Evolutionary conservation across 1,140 invertebrate genomes (phyloP).

Genomic region (Rhyacophila brunnea): DNA sequence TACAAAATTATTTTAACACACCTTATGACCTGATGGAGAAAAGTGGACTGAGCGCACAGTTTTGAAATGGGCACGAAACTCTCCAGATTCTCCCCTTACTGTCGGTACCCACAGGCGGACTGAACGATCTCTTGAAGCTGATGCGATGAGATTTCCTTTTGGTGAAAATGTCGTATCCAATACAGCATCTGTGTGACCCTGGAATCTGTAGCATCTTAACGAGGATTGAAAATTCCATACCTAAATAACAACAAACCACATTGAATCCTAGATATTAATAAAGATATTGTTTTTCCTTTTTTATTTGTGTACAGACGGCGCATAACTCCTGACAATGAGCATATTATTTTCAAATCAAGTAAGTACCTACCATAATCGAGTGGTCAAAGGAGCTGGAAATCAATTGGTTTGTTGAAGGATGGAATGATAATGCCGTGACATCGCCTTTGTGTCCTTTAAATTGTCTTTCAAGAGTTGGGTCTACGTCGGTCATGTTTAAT

Average conservation of each 20-base stretch:
- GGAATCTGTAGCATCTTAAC: conserved; percentile 66
- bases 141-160: conserved; percentile 77
- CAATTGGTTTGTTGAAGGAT: conserved; percentile 71
- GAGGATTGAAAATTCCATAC: conserved; percentile 72
- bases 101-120: conserved; percentile 85
- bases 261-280: too few relatives aligned
- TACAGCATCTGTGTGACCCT: conserved; percentile 63
- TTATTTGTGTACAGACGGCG: too few relatives aligned
- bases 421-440: conserved; percentile 75
- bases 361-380: conserved; percentile 60
- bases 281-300: too few relatives aligned
- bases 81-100: conserved; percentile 69
- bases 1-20: conserved; percentile 36
- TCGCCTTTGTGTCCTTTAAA: conserved; percentile 75
- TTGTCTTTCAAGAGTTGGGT: conserved; percentile 72
- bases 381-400: conserved; percentile 76
- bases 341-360: too few relatives aligned
- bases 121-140: conserved; percentile 77
- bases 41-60: conserved; percentile 80
- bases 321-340: too few relatives aligned
- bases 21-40: conserved; percentile 69
- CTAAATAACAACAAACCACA: conserved; percentile 30
- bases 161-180: conserved; percentile 75
- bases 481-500: conserved; percentile 27
- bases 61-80: conserved; percentile 77